Base-by-base conservation (phyloP, 2,113 vertebrate species). In the Crypturellus undulatus region DNA sequence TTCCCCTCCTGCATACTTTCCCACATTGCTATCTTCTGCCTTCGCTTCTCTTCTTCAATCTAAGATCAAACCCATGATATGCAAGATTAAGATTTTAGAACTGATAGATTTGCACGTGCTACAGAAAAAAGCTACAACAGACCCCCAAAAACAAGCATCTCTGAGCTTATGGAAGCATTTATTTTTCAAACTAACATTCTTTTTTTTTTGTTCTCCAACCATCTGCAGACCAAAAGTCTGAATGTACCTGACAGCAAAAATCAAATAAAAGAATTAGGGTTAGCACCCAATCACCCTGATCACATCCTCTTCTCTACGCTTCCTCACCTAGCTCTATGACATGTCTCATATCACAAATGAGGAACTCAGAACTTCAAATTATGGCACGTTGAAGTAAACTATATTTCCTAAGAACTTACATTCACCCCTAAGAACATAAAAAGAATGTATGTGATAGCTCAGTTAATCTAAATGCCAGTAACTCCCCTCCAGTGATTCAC, bases 1-100 rank as follows among this genome's bases (percentile, higher is more conserved):
- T 97, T 99, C 8, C 99, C 99, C 87, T 98, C 98, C 45, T 98
- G 98, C 98, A 99, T 98, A 30, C 97, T 99, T n/a, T 99, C 99
- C 99, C 99, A 99, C 76, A 97, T 98, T 10, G 99, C 98, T 4
- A 99, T 99, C 93, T 99, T 99, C 97, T 99, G 98, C 69, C 91
- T 97, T 91, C 98, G 97, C 84, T 98, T 99, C 84, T 99, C 98
- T 59, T 99, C 99, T 96, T 99, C 99, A 52, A 99, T 96, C 99
- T 99, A 75, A 47, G 54, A 12, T 68, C 7, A 91, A 85, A 84
- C 2, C 34, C 58, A 88, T 59, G 34, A 70, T 0, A 78, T 0
- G 25, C 20, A 28, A 81, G 47, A 49, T 14, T 36, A 13, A 62
- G 51, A 69, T 25, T 62, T n/a, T 63, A 87, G 47, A 67, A 38